These are phyloP conservation scores for Anableps anableps DNA, from an alignment of 2,797 vertebrate genomes.

Conservation along the genomic window DNA sequence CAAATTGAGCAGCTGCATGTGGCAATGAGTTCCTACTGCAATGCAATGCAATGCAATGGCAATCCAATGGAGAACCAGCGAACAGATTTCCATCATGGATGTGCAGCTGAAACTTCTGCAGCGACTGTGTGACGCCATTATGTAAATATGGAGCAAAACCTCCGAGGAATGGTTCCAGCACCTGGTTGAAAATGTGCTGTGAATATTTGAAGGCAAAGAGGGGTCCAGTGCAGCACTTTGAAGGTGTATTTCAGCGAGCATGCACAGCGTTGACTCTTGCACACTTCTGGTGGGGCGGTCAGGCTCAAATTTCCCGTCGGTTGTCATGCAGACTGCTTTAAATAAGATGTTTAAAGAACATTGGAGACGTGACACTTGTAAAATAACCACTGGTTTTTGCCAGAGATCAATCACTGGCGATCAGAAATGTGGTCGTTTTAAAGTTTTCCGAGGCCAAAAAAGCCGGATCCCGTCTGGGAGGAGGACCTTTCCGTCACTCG, in stretches of 20 bases:
- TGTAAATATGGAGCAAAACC: slow-evolving; percentile 4
- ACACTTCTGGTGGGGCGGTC: slow-evolving; percentile 47
- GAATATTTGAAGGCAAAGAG: neutral
- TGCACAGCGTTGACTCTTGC: slow-evolving; percentile 35
- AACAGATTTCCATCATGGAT: neutral
- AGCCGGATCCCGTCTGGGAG: neutral
- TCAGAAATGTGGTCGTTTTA: neutral
- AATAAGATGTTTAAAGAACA: slow-evolving; percentile 5
- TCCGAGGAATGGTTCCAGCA: neutral
- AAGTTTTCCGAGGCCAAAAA: slow-evolving; percentile 8
- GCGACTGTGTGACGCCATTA: neutral
- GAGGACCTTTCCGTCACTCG: slow-evolving; percentile 16
- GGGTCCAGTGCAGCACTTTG: neutral
- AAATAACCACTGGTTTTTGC: slow-evolving; percentile 11
- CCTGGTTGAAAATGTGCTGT: slow-evolving; percentile 1
- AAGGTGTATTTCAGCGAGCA: neutral
- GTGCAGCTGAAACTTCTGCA: neutral
- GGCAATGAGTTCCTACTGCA: neutral
- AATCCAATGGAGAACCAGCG: neutral
- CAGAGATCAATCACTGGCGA: too few species aligned
- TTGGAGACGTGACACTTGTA: slow-evolving; percentile 12
- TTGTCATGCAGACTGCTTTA: slow-evolving; percentile 27
- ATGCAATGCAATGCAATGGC: neutral
- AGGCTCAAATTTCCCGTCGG: slow-evolving; percentile 50
- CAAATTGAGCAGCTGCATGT: neutral